phyloP scores from a whole-genome alignment of 2,113 vertebrate genomes.

The Gobio gobio region DNA sequence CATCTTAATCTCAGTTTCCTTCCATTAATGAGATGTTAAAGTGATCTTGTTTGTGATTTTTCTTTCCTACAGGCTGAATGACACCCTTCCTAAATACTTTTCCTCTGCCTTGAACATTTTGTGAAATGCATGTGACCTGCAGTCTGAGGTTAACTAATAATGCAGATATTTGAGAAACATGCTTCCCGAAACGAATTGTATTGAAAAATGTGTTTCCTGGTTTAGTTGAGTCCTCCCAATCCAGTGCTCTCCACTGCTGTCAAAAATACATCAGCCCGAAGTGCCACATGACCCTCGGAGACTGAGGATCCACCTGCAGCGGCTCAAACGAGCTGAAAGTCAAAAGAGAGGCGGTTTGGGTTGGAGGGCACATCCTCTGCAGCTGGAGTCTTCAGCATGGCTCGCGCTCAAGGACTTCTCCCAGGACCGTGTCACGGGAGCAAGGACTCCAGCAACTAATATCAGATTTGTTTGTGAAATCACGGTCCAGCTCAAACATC shows the following conservation, averaged over 20 bases:
- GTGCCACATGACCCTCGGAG: slow-evolving; percentile 11
- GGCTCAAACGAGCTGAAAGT: slow-evolving; percentile 53
- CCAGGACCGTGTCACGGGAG: slow-evolving; percentile 54
- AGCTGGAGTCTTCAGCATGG: slow-evolving; percentile 62
- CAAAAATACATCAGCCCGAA: background rate
- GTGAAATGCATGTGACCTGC: slow-evolving; percentile 70
- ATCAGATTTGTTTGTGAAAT: slow-evolving; percentile 25
- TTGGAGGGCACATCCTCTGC: slow-evolving; percentile 68
- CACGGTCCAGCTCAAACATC: background rate
- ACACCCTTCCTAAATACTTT: slow-evolving; percentile 67
- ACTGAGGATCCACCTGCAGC: slow-evolving; percentile 68
- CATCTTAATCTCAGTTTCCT: background rate
- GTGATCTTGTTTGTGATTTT: background rate
- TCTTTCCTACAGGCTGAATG: slow-evolving; percentile 66
- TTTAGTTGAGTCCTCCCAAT: slow-evolving; percentile 60
- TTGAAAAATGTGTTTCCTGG: slow-evolving; percentile 82
- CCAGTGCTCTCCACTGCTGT: slow-evolving; percentile 46
- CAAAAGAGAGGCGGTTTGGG: slow-evolving; percentile 56
- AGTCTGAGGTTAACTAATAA: slow-evolving; percentile 75
- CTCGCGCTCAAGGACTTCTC: slow-evolving; percentile 65
- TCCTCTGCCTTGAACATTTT: slow-evolving; percentile 73
- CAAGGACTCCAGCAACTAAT: slow-evolving; percentile 23
- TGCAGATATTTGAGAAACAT: slow-evolving; percentile 78
- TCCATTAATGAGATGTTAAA: background rate
- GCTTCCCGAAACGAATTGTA: slow-evolving; percentile 75